A percentile compares a stretch with the other conserved stretches of the same genome.
Evolutionary conservation across 2,797 vertebrate genomes (phyloP).

Genomic region (Tokudaia muenninki): DNA sequence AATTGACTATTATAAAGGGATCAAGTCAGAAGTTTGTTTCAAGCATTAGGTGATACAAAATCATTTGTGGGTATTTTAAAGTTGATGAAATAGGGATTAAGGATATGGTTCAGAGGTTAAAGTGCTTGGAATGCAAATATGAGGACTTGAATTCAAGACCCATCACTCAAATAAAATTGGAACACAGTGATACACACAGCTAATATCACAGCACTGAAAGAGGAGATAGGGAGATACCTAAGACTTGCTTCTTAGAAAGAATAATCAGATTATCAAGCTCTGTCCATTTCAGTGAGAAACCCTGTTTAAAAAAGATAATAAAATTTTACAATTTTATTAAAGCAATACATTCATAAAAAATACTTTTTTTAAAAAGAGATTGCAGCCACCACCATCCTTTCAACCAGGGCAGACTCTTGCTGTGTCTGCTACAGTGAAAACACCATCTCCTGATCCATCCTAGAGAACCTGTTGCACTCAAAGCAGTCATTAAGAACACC

Average conservation of each 20-base stretch:
- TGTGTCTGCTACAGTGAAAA: too few relatives aligned
- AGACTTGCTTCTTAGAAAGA: background rate
- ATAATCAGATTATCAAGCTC: background rate
- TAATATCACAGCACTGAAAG: background rate
- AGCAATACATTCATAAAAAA: background rate
- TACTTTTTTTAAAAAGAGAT: background rate
- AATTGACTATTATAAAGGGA: background rate
- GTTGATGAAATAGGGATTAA: background rate
- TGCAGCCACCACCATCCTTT: too few relatives aligned
- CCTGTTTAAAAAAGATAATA: background rate
- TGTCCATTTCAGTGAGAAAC: background rate
- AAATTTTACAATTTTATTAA: background rate
- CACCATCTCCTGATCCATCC: too few relatives aligned
- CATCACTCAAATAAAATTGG: background rate
- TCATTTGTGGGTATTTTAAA: background rate
- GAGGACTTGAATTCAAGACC: background rate
- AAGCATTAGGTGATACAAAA: background rate
- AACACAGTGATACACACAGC: background rate
- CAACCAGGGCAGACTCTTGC: too few relatives aligned
- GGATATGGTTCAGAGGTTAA: background rate
- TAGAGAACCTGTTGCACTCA: too few relatives aligned
- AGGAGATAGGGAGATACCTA: too few relatives aligned
- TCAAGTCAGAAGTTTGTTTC: background rate
- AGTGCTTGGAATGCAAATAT: background rate
- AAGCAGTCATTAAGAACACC: too few relatives aligned